Base-by-base conservation (phyloP, 2,888 invertebrate species). In the Hermaeophaga mercurialis region DNA sequence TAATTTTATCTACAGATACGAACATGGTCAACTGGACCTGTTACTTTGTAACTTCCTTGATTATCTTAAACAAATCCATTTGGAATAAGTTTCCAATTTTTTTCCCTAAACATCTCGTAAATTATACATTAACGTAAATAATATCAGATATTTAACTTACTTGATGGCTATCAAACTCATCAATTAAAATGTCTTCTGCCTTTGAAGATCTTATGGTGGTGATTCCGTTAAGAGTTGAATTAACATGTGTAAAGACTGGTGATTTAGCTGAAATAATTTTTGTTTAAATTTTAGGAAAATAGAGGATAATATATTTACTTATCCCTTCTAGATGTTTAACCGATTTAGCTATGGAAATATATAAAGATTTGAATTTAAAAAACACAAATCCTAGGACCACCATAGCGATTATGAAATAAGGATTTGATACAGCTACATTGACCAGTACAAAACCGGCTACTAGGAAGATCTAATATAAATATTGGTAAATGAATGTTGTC, bases 381-480 rank as follows among this genome's bases (percentile, higher is more conserved):
- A 90, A 89, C n/a, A 86, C 66, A n/a, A 82, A 63, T 8, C 82
- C 83, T 59, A 90, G 80, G 1, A 86, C 75, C 0, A 82, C 67
- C 33, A 87, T 84, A 0, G 85, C 82, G 43, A 86, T 72, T 61
- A 87, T 68, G 75, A 86, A 83, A 76, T 82, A 84, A 31, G 86
- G 86, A 72, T 84, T 87, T 39, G 89, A 84, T 26, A 88, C 81
- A 0, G 85, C 79, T 8, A 90, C 85, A 78, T 89, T 85, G 7
- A 84, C 77, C 45, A 91, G 75, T 57, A 89, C 87, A 58, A 89
- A 89, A 38, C 82, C 46, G 81, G 84, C 85, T 54, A 89, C 84
- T 75, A 88, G 81, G 64, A 83, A 72, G 70, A 85, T 87, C 83
- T 85, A 63, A 85, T 66, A 64, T 7, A 45, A 24, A 12, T 9